A percentile compares a stretch with the other conserved stretches of the same genome.
phyloP scores from a whole-genome alignment of 2,797 vertebrate species.

The Silurus lanzhouensis region DNA sequence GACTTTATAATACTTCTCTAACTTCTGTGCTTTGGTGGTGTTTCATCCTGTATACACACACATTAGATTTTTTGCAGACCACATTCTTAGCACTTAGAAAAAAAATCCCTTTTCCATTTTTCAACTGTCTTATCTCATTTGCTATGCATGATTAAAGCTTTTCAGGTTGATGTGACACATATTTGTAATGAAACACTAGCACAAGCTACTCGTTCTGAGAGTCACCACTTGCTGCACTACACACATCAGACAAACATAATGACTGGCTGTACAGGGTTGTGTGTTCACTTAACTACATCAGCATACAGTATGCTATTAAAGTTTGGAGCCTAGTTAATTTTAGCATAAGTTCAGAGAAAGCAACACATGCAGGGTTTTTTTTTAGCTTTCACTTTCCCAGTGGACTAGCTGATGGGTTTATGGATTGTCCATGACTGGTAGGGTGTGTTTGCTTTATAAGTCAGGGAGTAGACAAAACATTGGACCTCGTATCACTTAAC shows the following conservation, averaged over 20 bases:
- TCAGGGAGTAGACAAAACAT: not conserved
- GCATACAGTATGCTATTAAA: not conserved
- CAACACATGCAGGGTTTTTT: not conserved
- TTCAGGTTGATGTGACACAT: not conserved
- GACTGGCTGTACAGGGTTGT: not conserved
- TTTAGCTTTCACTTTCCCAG: not conserved
- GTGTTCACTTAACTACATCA: not conserved
- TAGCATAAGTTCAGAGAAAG: not conserved
- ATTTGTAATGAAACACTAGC: not conserved
- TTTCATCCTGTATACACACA: not conserved
- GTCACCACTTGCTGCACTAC: not conserved
- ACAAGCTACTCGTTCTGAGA: not conserved
- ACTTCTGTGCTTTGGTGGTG: not conserved
- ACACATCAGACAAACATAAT: not conserved
- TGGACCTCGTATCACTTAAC: not conserved
- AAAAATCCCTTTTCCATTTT: not conserved
- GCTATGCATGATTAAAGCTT: not conserved
- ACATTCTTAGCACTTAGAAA: not conserved
- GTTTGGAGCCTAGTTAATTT: not conserved
- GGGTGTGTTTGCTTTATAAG: not conserved
- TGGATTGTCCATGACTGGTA: not conserved
- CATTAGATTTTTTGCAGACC: not conserved
- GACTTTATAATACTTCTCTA: not conserved
- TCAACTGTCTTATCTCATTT: not conserved
- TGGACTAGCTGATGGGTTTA: not conserved